Conservation (phyloP, 2,113 vertebrate genomes). For the Dicrurus megarhynchus region DNA sequence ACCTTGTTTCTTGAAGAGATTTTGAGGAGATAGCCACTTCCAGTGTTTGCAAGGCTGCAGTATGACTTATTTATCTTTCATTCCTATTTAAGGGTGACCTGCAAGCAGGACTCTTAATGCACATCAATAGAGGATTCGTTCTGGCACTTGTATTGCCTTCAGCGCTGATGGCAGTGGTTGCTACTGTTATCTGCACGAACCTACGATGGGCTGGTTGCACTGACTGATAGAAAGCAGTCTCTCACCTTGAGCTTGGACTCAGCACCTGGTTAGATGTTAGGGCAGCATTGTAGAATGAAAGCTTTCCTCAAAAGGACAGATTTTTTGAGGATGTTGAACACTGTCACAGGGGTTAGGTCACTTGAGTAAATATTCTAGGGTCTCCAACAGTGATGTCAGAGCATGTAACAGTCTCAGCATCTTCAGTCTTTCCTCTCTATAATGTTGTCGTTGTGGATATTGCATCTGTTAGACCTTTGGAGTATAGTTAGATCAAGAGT, state of each 20-base stretch:
- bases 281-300: not conserved
- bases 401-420: accelerated
- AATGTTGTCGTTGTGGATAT: not conserved
- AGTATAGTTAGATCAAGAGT: not conserved
- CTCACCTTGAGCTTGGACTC: not conserved
- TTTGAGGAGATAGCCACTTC: not conserved
- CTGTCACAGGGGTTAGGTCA: not conserved
- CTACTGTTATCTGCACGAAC: not conserved
- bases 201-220: not conserved
- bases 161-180: not conserved
- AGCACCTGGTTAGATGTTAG: not conserved
- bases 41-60: not conserved
- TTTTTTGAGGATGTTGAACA: not conserved
- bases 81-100: not conserved
- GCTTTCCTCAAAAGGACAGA: not conserved
- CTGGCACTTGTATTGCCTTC: not conserved
- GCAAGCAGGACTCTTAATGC: not conserved
- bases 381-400: not conserved
- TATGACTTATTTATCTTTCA: not conserved
- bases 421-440: not conserved
- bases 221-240: not conserved
- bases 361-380: not conserved
- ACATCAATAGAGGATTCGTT: not conserved
- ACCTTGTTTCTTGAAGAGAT: not conserved
- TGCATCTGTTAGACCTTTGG: not conserved